phyloP scores from a whole-genome alignment of 2,888 invertebrate genomes.

The Netelia virgata region DNA sequence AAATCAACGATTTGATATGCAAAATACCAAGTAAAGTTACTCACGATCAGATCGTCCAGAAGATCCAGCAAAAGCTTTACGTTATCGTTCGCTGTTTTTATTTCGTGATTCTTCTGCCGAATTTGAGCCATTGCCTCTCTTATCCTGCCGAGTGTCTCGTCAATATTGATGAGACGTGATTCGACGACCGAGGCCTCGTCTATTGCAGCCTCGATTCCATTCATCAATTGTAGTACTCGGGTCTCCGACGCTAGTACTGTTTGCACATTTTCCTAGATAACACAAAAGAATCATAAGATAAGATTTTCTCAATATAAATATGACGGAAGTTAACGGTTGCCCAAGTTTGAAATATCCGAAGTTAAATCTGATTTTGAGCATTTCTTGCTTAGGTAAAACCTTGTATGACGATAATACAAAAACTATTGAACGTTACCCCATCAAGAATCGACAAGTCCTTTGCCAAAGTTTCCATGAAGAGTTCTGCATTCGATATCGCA shows the following conservation, averaged over 20 bases:
- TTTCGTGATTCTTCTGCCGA: slow-evolving; percentile 95
- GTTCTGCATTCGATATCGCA: slow-evolving; percentile 95
- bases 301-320: no score
- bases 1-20: slow-evolving; percentile 18
- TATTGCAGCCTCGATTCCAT: slow-evolving; percentile 92
- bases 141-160: slow-evolving; percentile 93
- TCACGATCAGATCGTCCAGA: slow-evolving; percentile 92
- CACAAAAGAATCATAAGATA: slow-evolving; percentile 37
- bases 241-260: slow-evolving; percentile 96
- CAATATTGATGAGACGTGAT: slow-evolving; percentile 91
- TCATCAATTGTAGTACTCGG: slow-evolving; percentile 91
- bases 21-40: slow-evolving; percentile 74
- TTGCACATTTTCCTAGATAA: slow-evolving; percentile 93
- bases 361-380: slow-evolving; percentile 15
- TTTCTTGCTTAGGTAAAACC: slow-evolving; percentile 9
- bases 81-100: slow-evolving; percentile 94
- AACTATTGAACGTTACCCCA: slow-evolving; percentile 87
- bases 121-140: slow-evolving; percentile 96
- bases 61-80: slow-evolving; percentile 92
- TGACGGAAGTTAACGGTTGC: no score
- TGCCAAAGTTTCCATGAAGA: slow-evolving; percentile 91
- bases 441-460: slow-evolving; percentile 94
- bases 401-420: slow-evolving; percentile 25
- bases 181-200: slow-evolving; percentile 91
- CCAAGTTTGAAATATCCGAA: no score